Evolutionary conservation across 1,140 invertebrate species (phyloP), one percentile per base, ranked within the genome.

Genomic region (Drosophila nigromelanica): DNA sequence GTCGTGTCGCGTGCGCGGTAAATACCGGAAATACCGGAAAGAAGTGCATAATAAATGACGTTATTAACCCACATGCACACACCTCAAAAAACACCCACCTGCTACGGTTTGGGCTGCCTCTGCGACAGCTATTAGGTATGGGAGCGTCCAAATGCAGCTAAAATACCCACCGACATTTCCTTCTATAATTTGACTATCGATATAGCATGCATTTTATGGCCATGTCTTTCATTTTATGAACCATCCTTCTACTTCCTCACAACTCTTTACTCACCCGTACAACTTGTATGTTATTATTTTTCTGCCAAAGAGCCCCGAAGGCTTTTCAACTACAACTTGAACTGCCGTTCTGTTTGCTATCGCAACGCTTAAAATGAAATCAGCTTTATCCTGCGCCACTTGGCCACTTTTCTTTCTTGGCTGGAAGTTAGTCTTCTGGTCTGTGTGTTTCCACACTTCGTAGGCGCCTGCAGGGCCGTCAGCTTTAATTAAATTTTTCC

Each of bases 21-120:
- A 89, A 89, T 89, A 89, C 83, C 83, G 83, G 83, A 89, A 89
- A 89, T 89, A 66, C 83, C 83, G 85, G 85, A 83, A 89, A 87
- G 83, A 89, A 89, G 83, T 89, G 83, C 83, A 89, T 89, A 89
- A 89, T 89, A 89, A 89, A 89, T 89, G 83, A 89, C 80, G 83
- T 89, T 89, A 89, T 89, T 89, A 89, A 89, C 83, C 83, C 80
- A 89, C 83, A 89, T 89, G 73, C 63, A 87, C 78, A 78, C 48
- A 59, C 63, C 39, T 18, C 1, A 18, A 18, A 18, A 18, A 18
- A 18, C 18, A 45, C 21, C 14, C 12, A n/a, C 45, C 51, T 24
- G 21, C 1, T 24, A 24, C 1, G 18, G 18, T 18, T 18, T 1
- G 24, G 50, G 15, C 48, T 33, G 12, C 12, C 50, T 39, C 58